Percentiles rank a stretch among this genome's conserved stretches.
Conservation (phyloP, 2,888 invertebrate genomes). For the Timandra comae region DNA sequence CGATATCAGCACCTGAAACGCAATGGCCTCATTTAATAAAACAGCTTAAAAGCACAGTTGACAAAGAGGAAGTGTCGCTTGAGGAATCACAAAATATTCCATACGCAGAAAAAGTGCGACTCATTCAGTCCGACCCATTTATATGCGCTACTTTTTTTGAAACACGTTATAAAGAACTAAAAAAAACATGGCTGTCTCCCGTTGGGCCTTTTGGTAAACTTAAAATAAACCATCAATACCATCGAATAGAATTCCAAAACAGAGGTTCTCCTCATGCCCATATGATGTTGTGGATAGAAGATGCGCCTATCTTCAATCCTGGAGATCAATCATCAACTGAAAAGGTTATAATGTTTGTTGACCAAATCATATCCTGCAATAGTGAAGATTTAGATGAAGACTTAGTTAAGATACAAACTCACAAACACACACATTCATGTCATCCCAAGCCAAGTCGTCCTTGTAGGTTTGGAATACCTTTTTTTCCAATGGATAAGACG, state of each 20-base stretch:
- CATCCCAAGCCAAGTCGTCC: slow-evolving; percentile 14
- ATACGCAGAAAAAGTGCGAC: background rate
- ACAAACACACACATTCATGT: slow-evolving; percentile 13
- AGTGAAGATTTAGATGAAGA: slow-evolving; percentile 10
- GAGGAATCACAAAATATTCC: background rate
- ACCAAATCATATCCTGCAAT: slow-evolving; percentile 19
- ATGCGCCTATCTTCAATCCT: slow-evolving; percentile 21
- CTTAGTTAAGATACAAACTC: slow-evolving; percentile 14
- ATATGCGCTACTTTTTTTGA: background rate
- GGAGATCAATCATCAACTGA: slow-evolving; percentile 12
- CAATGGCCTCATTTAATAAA: slow-evolving; percentile 6
- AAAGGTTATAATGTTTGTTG: slow-evolving; percentile 13
- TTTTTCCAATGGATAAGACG: slow-evolving; percentile 18
- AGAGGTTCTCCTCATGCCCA: slow-evolving; percentile 29
- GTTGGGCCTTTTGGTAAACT: slow-evolving; percentile 17
- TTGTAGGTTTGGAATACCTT: slow-evolving; percentile 21
- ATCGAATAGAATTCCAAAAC: slow-evolving; percentile 28
- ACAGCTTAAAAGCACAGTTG: background rate
- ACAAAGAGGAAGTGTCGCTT: background rate
- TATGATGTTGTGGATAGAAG: slow-evolving; percentile 26
- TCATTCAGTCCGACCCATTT: background rate
- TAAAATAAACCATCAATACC: slow-evolving; percentile 16
- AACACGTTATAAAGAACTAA: slow-evolving; percentile 7
- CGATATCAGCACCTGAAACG: slow-evolving; percentile 4
- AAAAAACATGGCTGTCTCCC: slow-evolving; percentile 12